Percentiles rank a stretch among this genome's conserved stretches.
Conservation (phyloP, 1,140 invertebrate species). For the Brachionus rotundiformis region DNA sequence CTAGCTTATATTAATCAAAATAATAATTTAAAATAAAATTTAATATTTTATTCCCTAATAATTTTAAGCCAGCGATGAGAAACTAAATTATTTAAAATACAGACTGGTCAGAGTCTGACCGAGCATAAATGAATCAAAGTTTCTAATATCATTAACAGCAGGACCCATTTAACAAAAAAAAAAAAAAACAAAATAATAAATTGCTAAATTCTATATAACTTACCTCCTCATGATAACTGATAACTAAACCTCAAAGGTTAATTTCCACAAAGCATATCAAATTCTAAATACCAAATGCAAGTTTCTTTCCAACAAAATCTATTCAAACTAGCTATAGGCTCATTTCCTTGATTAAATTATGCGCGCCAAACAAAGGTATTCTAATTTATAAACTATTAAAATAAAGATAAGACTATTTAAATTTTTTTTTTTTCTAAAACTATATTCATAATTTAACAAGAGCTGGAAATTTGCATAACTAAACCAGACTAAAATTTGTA, state of each 20-base stretch:
- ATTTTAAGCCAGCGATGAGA: too few species aligned
- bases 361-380: background rate
- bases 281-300: conserved; percentile 1
- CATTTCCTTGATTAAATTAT: conserved; percentile 9
- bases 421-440: background rate
- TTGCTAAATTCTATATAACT: conserved; percentile 1
- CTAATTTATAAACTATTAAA: background rate
- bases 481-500: background rate
- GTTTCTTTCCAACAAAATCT: background rate
- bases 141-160: background rate
- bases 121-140: background rate
- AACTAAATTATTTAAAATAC: too few species aligned
- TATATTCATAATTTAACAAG: background rate
- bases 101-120: background rate
- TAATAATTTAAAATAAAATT: too few species aligned
- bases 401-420: background rate
- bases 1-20: too few species aligned
- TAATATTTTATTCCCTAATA: too few species aligned
- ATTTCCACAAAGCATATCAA: background rate
- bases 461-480: background rate
- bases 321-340: background rate
- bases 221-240: background rate
- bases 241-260: background rate
- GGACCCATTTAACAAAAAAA: background rate
- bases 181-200: too few species aligned